Evolutionary conservation across 1,140 invertebrate genomes (phyloP), one percentile per base, ranked within the genome.

Genomic region (Drosophila malerkotliana): DNA sequence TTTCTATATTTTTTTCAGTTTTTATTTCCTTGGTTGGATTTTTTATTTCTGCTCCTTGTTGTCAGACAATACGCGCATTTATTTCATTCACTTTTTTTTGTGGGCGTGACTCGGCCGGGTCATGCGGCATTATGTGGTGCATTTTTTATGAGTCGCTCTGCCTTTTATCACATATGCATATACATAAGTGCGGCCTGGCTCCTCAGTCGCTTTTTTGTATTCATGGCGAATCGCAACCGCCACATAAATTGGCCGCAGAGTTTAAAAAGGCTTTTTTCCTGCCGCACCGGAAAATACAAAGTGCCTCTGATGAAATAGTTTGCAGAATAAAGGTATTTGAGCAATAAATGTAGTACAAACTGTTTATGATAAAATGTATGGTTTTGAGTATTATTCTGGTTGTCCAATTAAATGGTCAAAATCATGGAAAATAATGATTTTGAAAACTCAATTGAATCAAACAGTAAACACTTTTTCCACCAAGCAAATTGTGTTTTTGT

Each of bases 101-200:
- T 81, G 77, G 82, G 82, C 77, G 68, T 87, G 82, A 51, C 67
- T 49, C 39, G 58, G 41, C 47, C 73, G 78, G 81, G 81, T 84
- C 81, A 87, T 77, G 77, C 68, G 68, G 81, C 82, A 84, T 84
- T 84, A 84, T 87, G 81, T 76, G 82, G 67, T 85, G 78, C 82
- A 82, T 85, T 88, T 85, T 85, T 85, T 85, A 84, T 84, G 77
- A 79, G 67, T 66, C 77, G 56, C 81, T 56, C 44, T 81, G 77
- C 62, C 80, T 85, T 85, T 85, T 85, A 85, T 84, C 80, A 77
- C 81, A 81, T 85, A 68, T 84, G 80, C 77, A 83, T 76, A 84
- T 68, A 84, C 58, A 64, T 52, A 53, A 41, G 48, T 45, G 58
- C 59, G 58, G 53, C n/a, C 51, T 54, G 34, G 45, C 51, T 67